A percentile compares a stretch with the other conserved stretches of the same genome.
Conservation (phyloP, 2,797 vertebrate species). For the Neosilurus mollespiculum region DNA sequence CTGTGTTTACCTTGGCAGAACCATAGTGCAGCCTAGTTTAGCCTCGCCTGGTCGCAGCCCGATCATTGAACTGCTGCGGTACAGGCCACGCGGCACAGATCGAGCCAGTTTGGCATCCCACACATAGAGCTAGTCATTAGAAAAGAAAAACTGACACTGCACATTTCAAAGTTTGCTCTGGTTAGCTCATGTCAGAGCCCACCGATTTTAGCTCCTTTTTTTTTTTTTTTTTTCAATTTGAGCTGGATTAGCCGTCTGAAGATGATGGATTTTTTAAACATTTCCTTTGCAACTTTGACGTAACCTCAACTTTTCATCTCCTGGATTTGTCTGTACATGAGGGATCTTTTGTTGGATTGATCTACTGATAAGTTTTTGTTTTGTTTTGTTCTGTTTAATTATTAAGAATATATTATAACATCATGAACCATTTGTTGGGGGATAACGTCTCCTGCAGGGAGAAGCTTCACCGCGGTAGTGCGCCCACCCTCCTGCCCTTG, state of each 20-base stretch:
- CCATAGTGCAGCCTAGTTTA: constrained; percentile 45
- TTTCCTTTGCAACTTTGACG: constrained; percentile 15
- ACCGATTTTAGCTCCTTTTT: constrained; percentile 5
- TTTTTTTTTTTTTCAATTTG: not conserved
- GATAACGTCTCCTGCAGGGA: constrained; percentile 61
- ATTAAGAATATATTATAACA: constrained; percentile 4
- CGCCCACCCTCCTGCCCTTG: constrained; percentile 62
- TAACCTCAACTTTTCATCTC: not conserved
- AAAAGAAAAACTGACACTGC: not conserved
- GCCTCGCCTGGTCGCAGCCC: constrained; percentile 36
- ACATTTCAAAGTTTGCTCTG: constrained; percentile 2
- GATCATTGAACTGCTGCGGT: not conserved
- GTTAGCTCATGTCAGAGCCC: not conserved
- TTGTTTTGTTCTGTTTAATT: not conserved
- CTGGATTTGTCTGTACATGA: constrained; percentile 6
- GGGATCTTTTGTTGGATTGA: constrained; percentile 32
- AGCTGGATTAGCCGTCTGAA: constrained; percentile 28
- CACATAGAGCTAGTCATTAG: not conserved
- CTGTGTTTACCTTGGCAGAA: constrained; percentile 62
- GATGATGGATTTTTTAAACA: constrained; percentile 18
- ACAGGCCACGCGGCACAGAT: constrained; percentile 18
- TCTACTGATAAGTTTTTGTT: constrained; percentile 21
- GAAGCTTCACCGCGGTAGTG: constrained; percentile 66
- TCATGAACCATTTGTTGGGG: constrained; percentile 66
- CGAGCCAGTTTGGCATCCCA: constrained; percentile 23